Base-by-base conservation (phyloP, 2,113 vertebrate species). In the Glaucidium brasilianum region DNA sequence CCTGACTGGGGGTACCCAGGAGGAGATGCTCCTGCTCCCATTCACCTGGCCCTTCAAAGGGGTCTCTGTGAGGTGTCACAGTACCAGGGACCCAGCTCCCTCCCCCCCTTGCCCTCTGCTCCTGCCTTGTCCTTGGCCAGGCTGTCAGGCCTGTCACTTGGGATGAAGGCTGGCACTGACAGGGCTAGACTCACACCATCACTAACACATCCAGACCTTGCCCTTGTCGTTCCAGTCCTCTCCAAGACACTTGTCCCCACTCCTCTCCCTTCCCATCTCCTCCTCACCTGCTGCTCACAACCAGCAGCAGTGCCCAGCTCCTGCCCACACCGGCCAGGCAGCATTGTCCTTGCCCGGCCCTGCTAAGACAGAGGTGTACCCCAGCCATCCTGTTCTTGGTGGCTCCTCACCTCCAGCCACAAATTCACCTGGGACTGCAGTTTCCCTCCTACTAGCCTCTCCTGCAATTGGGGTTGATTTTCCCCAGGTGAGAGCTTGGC, bases 381-480 rank as follows among this genome's bases (percentile, higher is more conserved):
- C 60, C 14, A 2, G 6, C 32, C 15, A 0, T 29, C 8, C 35
- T 37, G 39, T 78, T 34, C 50, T 5, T 1, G 0, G 0, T 0
- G 4, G 2, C 3, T 2, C 34, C 39, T 34, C 52, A 15, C 5
- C 60, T 56, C 34, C 41, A 41, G 4, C 22, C 22, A 6, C 6
- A 2, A 16, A 67, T 22, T 56, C 34, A 8, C 45, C 45, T 1
- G 11, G 16, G 22, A 11, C 29, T 52, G 12, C 50, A 10, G 0
- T 50, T 47, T 34, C 29, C 35, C 30, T 34, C 56, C 43, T 45
- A 4, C 0, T 0, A 16, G 4, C 52, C 18, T 37, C 62, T 49
- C 11, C 58, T 85, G 66, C 27, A 16, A 1, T 2, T 9, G 3
- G 17, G 15, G 29, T 4, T 2, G 53, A 34, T 56, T 59, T 50